Base-by-base conservation (phyloP, 2,888 invertebrate species). In the Phaedon cochleariae region DNA sequence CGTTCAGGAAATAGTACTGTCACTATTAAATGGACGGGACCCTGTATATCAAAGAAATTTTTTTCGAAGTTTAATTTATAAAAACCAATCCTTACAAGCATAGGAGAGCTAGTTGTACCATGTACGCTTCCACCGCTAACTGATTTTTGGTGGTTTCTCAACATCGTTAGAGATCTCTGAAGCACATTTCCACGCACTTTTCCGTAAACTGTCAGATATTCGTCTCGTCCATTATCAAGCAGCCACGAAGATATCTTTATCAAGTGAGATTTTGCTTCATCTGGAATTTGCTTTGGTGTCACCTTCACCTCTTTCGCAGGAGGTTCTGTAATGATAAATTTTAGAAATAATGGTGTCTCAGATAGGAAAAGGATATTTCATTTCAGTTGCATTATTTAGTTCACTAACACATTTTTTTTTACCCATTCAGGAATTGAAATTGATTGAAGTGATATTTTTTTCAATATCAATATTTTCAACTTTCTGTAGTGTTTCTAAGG, bases 211-310 rank as follows among this genome's bases (percentile, higher is more conserved):
- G 90, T 89, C 69, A 92, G 88, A 76, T 91, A 93, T 76, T 92
- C 92, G 69, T 90, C 88, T 41, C 90, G 86, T 66, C 89, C 87
- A 79, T 93, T 90, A 68, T 90, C 90, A 74, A 94, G 90, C 21
- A 97, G 86, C 97, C 97, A 97, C 52, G 88, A 88, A 0, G 96
- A 92, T 64, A 97, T 93, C 60, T 90, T 89, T 7, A 91, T 88
- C 76, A 97, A 85, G 73, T 93, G 90, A 59, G 89, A 88, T 59
- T 91, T 84, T 0, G 90, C 88, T 73, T 87, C 87, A 75, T 90
- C 90, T 0, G 93, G 90, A 55, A 94, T 85, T 76, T 91, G 90
- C 60, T 89, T 88, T 20, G 91, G 86, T 1, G 89, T 86, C 34
- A 84, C 82, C 67, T 77, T 80, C 7, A 69, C 53, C 59, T 77